Conservation (phyloP, 1,140 invertebrate genomes). For the Cheumatopsyche charites region DNA sequence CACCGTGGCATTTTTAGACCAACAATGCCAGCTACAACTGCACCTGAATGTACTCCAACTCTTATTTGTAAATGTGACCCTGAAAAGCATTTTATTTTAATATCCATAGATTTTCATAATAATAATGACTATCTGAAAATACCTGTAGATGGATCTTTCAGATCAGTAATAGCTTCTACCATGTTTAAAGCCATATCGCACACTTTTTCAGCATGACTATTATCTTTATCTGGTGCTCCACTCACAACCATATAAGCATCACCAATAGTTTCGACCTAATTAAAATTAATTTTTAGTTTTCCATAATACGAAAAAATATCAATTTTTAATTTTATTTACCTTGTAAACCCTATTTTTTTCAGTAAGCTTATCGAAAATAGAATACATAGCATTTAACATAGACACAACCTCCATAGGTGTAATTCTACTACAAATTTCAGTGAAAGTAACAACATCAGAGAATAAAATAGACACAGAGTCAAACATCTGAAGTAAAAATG, state of each 20-base stretch:
- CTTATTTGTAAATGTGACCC: constrained; percentile 87
- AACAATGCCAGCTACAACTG: constrained; percentile 93
- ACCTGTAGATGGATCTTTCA: constrained; percentile 91
- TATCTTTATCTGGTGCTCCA: constrained; percentile 88
- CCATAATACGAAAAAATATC: too few relatives aligned
- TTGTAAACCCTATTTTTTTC: constrained; percentile 94
- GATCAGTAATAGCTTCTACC: constrained; percentile 88
- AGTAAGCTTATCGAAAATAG: constrained; percentile 88
- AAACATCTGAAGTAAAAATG: constrained; percentile 76
- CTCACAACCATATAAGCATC: constrained; percentile 98
- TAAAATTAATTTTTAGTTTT: not conserved
- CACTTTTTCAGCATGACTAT: constrained; percentile 90
- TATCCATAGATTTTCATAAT: not conserved
- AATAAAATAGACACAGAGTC: constrained; percentile 94
- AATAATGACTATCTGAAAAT: constrained; percentile 38
- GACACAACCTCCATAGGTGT: constrained; percentile 96
- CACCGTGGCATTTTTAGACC: constrained; percentile 95
- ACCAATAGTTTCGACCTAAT: constrained; percentile 95
- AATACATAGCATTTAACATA: constrained; percentile 97
- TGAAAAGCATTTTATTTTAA: constrained; percentile 51
- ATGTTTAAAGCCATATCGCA: constrained; percentile 97
- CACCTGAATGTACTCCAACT: constrained; percentile 88
- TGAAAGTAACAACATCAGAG: constrained; percentile 96
- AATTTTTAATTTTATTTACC: too few relatives aligned
- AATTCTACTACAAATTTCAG: constrained; percentile 93